Percentiles rank a stretch among this genome's conserved stretches.
Conservation (phyloP, 23 tunicate genomes). For the Trididemnum miniatum region DNA sequence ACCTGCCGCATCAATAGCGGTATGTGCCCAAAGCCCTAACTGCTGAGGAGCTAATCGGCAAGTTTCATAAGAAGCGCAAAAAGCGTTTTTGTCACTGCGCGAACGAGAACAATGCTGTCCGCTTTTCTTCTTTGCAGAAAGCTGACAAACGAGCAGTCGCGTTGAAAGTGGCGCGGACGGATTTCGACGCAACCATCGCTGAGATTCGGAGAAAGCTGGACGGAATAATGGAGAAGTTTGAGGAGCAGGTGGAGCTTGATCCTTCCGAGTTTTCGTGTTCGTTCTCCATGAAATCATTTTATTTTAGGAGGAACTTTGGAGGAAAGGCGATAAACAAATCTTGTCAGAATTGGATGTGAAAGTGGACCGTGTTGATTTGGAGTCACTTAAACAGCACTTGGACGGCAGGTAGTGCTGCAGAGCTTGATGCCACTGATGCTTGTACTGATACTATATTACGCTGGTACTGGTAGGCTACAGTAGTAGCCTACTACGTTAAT, state of each 20-base stretch:
- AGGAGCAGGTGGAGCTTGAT: neutral
- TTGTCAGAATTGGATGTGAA: slow-evolving; percentile 75
- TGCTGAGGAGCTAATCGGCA: too few species aligned
- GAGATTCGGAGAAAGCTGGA: slow-evolving; percentile 66
- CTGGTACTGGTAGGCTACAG: too few species aligned
- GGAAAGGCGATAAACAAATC: slow-evolving; percentile 56
- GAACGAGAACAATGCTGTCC: too few species aligned
- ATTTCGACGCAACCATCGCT: slow-evolving; percentile 64
- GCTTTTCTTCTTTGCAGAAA: too few species aligned
- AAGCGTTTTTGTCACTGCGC: too few species aligned
- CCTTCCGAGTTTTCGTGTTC: neutral
- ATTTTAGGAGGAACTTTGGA: slow-evolving; percentile 69
- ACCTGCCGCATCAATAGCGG: too few species aligned
- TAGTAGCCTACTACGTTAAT: too few species aligned
- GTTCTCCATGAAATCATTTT: neutral
- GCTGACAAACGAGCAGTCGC: slow-evolving; percentile 74
- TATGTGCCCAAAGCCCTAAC: too few species aligned
- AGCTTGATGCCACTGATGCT: too few species aligned
- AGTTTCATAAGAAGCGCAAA: too few species aligned
- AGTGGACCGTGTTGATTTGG: slow-evolving; percentile 80
- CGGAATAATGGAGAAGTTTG: slow-evolving; percentile 49
- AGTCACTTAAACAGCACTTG: slow-evolving; percentile 64
- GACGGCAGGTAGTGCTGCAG: slow-evolving; percentile 80
- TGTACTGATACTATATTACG: too few species aligned
- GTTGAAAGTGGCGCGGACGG: slow-evolving; percentile 76